Conservation (phyloP, 2,113 vertebrate genomes). For the Toxotes jaculatrix region DNA sequence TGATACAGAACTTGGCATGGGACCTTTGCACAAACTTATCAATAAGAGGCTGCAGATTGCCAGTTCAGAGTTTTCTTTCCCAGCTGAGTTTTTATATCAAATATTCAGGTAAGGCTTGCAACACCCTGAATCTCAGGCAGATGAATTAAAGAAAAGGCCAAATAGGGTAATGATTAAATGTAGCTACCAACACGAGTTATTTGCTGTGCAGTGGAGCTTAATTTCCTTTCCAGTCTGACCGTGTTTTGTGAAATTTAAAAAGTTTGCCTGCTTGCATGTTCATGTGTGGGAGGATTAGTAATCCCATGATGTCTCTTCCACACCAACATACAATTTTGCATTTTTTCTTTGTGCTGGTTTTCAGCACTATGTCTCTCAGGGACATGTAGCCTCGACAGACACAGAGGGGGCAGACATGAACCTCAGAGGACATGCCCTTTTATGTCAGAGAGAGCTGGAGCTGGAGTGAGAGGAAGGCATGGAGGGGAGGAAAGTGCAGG, state of each 20-base stretch:
- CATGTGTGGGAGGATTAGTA: conserved; percentile 25
- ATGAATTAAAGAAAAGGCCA: conserved; percentile 52
- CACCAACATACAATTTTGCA: conserved; percentile 1
- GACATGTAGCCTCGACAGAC: conserved; percentile 47
- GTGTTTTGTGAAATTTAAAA: conserved; percentile 33
- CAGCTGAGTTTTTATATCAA: conserved; percentile 58
- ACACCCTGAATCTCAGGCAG: conserved; percentile 39
- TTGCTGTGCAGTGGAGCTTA: conserved; percentile 10
- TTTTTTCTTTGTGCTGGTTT: conserved; percentile 15
- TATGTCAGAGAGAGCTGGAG: conserved; percentile 56
- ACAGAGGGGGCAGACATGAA: conserved; percentile 53
- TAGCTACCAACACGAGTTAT: conserved; percentile 29
- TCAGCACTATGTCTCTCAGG: conserved; percentile 27
- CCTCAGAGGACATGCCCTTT: conserved; percentile 74
- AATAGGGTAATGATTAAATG: conserved; percentile 47
- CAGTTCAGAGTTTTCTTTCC: conserved; percentile 42
- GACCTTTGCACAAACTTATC: conserved; percentile 57
- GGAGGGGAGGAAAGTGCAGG: conserved; percentile 42
- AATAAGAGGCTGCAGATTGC: conserved; percentile 56
- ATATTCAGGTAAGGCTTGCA: conserved; percentile 63
- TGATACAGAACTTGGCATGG: conserved; percentile 51
- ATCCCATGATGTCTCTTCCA: conserved; percentile 15
- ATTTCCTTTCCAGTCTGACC: conserved; percentile 11
- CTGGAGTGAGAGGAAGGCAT: conserved; percentile 24
- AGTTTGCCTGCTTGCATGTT: conserved; percentile 22